Evolutionary conservation across 2,797 vertebrate species (phyloP).

Genomic region (Parambassis ranga): DNA sequence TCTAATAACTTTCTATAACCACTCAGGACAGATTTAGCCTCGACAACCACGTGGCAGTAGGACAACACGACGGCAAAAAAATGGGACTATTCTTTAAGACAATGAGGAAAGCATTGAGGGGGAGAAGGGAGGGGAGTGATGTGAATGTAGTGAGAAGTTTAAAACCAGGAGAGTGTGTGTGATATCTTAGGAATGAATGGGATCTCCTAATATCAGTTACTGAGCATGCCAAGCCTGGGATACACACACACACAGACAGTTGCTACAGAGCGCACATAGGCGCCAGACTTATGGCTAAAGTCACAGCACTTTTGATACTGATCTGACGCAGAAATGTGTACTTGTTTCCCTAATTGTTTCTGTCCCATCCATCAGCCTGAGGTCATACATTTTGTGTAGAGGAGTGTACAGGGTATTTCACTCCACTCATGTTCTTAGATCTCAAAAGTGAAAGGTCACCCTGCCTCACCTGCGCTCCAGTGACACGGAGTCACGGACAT

Average conservation of each 20-base stretch:
- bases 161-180: slow-evolving; percentile 22
- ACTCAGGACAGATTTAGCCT: slow-evolving; percentile 48
- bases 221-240: slow-evolving; percentile 26
- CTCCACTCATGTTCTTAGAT: slow-evolving; percentile 46
- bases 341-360: no score
- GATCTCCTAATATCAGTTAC: slow-evolving; percentile 61
- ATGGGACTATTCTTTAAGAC: not conserved
- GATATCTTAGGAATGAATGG: slow-evolving; percentile 60
- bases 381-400: slow-evolving; percentile 41
- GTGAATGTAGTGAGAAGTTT: slow-evolving; percentile 7
- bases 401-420: slow-evolving; percentile 20
- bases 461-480: slow-evolving; percentile 45
- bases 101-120: not conserved
- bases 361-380: slow-evolving; percentile 19
- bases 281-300: not conserved
- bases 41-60: not conserved
- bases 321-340: fast-evolving
- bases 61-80: slow-evolving; percentile 1
- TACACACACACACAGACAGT: slow-evolving; percentile 15
- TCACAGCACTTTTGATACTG: not conserved
- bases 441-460: slow-evolving; percentile 47
- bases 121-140: not conserved
- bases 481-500: no score
- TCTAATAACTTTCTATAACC: slow-evolving; percentile 51
- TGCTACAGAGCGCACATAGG: slow-evolving; percentile 7